A percentile compares a stretch with the other conserved stretches of the same genome.
Conservation (phyloP, 2,888 invertebrate genomes). For the Leucophenga montana region DNA sequence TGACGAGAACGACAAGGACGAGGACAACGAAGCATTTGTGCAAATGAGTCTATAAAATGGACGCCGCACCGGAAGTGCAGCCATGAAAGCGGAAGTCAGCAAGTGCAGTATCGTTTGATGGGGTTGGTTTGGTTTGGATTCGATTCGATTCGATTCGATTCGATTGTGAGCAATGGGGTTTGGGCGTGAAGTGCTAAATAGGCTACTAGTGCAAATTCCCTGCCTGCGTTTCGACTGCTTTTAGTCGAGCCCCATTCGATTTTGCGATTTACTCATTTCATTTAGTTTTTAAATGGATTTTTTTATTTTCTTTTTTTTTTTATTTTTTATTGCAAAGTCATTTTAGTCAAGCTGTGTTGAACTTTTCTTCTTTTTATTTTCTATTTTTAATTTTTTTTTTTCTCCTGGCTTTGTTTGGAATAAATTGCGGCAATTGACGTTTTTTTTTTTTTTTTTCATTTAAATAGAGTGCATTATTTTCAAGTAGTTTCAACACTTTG, state of each 20-base stretch:
- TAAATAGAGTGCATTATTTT: background rate
- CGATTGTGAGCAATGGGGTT: too few species aligned
- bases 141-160: too few species aligned
- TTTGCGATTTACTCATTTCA: background rate
- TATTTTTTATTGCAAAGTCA: background rate
- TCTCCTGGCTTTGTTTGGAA: background rate
- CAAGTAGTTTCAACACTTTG: too few species aligned
- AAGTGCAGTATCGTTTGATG: too few species aligned
- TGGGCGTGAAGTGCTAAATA: background rate
- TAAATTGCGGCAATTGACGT: background rate
- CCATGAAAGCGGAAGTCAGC: background rate
- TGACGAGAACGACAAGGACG: too few species aligned
- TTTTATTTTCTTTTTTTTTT: background rate
- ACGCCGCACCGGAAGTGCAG: constrained; percentile 1
- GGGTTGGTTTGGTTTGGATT: too few species aligned
- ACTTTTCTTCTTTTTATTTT: background rate
- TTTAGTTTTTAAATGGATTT: background rate
- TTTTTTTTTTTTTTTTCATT: too few species aligned
- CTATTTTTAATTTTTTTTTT: background rate
- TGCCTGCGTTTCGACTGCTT: too few species aligned
- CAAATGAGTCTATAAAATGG: background rate
- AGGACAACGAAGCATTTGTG: background rate
- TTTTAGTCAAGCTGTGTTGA: background rate
- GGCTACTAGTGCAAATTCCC: background rate
- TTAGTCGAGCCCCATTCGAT: background rate